These are phyloP conservation scores for Palythoa heliodiscus DNA, from an alignment of 92 coral and sea anemone species.

Conservation along the genomic window DNA sequence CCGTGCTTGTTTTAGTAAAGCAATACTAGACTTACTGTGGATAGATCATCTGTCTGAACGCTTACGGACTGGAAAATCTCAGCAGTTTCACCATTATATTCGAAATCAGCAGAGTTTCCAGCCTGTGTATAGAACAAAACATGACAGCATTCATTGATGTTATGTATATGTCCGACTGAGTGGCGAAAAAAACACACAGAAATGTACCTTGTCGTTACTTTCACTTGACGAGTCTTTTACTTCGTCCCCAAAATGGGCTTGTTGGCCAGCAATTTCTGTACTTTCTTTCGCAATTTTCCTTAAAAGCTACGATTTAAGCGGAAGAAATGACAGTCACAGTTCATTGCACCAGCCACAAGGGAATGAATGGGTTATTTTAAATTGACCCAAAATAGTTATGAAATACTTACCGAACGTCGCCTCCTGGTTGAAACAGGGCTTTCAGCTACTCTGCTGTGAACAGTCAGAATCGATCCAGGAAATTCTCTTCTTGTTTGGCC, in stretches of 20 bases:
- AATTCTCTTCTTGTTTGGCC: background rate
- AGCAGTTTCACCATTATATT: background rate
- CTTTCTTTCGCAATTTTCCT: too few species aligned
- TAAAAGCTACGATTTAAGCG: too few species aligned
- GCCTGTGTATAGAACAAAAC: background rate
- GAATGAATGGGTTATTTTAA: too few species aligned
- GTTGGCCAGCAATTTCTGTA: too few species aligned
- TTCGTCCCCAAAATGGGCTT: too few species aligned
- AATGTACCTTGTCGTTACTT: too few species aligned
- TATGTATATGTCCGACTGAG: background rate
- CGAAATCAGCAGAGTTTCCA: background rate
- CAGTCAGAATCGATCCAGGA: background rate
- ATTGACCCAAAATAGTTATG: too few species aligned
- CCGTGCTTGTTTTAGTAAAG: background rate
- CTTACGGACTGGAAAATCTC: background rate
- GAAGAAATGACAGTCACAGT: too few species aligned
- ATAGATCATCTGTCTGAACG: background rate
- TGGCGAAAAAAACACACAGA: too few species aligned
- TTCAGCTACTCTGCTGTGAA: background rate
- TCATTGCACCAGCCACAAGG: too few species aligned
- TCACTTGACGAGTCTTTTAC: too few species aligned
- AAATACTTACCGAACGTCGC: background rate
- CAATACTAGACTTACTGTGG: background rate
- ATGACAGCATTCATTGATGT: background rate
- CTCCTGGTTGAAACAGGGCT: background rate